phyloP scores from a whole-genome alignment of 2,797 vertebrate species.

The Spinus olivaceus region DNA sequence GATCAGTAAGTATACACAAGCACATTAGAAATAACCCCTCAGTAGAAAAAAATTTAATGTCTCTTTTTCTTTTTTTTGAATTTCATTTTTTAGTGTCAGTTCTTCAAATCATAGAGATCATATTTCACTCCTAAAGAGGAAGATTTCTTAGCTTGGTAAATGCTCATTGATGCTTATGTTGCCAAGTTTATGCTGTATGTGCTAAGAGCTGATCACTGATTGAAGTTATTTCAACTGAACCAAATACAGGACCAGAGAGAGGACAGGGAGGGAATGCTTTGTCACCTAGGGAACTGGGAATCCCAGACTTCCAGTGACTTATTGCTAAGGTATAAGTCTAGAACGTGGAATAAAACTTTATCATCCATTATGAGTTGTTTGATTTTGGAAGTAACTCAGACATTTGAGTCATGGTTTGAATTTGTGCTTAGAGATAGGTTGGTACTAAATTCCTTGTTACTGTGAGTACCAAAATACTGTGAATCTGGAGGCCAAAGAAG shows the following conservation, averaged over 20 bases:
- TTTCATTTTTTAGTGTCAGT: fast-evolving
- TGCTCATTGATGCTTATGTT: neutral
- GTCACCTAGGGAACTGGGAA: neutral
- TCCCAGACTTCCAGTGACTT: neutral
- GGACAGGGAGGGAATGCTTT: neutral
- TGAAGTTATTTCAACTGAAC: neutral
- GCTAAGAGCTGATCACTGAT: neutral
- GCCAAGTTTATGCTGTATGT: neutral
- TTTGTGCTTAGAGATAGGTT: neutral
- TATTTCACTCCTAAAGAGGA: neutral
- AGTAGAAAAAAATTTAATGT: neutral
- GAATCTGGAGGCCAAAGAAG: neutral
- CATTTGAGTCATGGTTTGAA: neutral
- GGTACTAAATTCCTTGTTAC: neutral
- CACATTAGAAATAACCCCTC: neutral
- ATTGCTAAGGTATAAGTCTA: neutral
- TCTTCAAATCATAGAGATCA: neutral
- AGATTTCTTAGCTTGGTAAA: neutral
- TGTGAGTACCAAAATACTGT: neutral
- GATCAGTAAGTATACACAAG: neutral
- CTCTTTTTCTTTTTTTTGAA: neutral
- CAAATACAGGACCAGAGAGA: neutral
- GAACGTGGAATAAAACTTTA: neutral
- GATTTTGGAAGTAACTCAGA: neutral
- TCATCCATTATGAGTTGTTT: neutral